Evolutionary conservation across 2,797 vertebrate genomes (phyloP).

Genomic region (Alosa sapidissima): DNA sequence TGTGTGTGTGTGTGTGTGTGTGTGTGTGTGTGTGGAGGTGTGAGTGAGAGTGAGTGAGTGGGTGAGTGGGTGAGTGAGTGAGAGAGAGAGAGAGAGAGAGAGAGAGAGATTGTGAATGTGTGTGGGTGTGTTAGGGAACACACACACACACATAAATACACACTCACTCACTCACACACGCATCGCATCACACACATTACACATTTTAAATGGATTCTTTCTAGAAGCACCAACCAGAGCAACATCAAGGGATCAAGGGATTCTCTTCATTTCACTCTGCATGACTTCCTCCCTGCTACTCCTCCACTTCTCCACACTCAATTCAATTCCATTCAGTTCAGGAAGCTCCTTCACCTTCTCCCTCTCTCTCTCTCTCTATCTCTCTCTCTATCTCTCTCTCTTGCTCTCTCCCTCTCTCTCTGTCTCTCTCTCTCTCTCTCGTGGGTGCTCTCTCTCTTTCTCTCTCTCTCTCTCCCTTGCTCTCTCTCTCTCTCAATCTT

Average conservation of each 20-base stretch:
- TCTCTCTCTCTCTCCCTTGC: slow-evolving; percentile 17
- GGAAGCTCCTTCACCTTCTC: background rate
- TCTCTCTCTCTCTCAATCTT: background rate
- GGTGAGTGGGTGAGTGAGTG: background rate
- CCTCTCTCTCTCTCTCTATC: slow-evolving; percentile 2
- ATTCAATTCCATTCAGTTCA: too few species aligned
- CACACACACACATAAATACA: too few species aligned
- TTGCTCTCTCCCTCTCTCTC: too few species aligned
- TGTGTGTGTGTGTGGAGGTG: background rate
- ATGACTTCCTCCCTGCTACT: slow-evolving; percentile 40
- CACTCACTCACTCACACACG: too few species aligned
- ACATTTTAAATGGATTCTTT: slow-evolving; percentile 4
- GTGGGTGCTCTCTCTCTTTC: background rate
- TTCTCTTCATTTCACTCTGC: slow-evolving; percentile 1
- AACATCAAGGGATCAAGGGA: too few species aligned
- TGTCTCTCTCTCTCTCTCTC: background rate
- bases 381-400: background rate
- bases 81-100: too few species aligned
- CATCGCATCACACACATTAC: background rate
- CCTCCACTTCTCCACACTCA: slow-evolving; percentile 14
- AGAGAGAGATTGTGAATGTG: background rate
- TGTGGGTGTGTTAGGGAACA: background rate
- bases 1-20: background rate
- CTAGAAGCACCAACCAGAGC: too few species aligned
- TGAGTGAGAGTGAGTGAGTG: too few species aligned